Base-by-base conservation (phyloP, 2,888 invertebrate species). In the Baronia brevicornis region DNA sequence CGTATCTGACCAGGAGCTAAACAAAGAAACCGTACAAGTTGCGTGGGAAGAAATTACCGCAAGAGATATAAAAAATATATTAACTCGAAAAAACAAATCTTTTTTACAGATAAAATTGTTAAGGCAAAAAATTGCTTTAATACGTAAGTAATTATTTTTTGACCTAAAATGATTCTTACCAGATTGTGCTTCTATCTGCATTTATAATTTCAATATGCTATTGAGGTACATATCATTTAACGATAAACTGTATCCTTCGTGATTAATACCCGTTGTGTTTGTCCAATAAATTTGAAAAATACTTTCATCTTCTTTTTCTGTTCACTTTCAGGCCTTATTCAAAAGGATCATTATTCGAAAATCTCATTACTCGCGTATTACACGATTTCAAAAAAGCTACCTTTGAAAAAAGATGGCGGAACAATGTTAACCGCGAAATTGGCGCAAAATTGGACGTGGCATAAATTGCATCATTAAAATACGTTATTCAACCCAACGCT, bases 381-480 rank as follows among this genome's bases (percentile, higher is more conserved):
- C 14, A 19, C 13, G 23, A 28, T 18, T 23, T 28, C 18, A 14
- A 33, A 17, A 22, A 19, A 34, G 14, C n/a, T 14, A 14, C 14
- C 11, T 21, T 21, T 26, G 17, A 35, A 34, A 24, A 34, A 24
- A 27, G 15, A 27, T 28, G 21, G 13, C 43, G 52, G 35, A 43
- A 51, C 55, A 55, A 53, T 52, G 51, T 51, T 54, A 44, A 51
- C 62, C 60, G 58, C 66, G 52, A 75, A 78, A 79, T 79, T 71
- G 72, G 66, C 64, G 62, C 65, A 62, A 78, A 77, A 77, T 80
- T 78, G 70, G 63, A 57, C 56, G 57, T 54, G 50, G 45, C 55
- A 61, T 59, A 72, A 72, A 71, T 71, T 69, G 60, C 64, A 53
- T 68, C 60, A 61, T 73, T 71, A 40, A 59, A 48, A 51, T 51